Conservation (phyloP, 2,888 invertebrate species). For the Gymnocheta viridis region DNA sequence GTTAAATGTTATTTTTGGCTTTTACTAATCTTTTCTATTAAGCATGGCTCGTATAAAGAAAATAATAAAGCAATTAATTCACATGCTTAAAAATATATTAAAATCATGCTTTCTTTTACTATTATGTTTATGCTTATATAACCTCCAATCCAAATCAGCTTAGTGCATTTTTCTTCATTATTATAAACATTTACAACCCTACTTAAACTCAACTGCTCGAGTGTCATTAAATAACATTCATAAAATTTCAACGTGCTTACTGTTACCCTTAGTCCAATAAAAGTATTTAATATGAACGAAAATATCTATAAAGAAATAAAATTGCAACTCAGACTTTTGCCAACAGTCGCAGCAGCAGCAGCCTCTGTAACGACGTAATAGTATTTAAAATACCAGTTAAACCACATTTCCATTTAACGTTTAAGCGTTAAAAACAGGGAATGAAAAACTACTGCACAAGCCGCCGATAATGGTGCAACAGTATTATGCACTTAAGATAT, state of each 20-base stretch:
- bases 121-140: neutral
- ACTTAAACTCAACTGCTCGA: slow-evolving; percentile 1
- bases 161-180: neutral
- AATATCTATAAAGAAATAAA: slow-evolving; percentile 7
- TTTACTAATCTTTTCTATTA: too few species aligned
- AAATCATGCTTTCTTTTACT: neutral
- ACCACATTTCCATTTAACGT: slow-evolving; percentile 16
- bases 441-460: neutral
- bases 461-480: slow-evolving; percentile 27
- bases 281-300: neutral
- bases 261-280: neutral
- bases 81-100: slow-evolving; percentile 1
- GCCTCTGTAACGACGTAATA: neutral
- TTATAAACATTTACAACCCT: slow-evolving; percentile 14
- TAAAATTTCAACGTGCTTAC: neutral
- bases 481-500: slow-evolving; percentile 14
- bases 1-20: too few species aligned
- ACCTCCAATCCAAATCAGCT: neutral
- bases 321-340: slow-evolving; percentile 29
- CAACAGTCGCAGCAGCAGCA: neutral
- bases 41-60: neutral
- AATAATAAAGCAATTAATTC: neutral
- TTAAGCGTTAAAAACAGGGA: neutral
- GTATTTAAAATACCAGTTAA: slow-evolving; percentile 29
- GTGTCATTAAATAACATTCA: slow-evolving; percentile 26